phyloP scores from a whole-genome alignment of 1,140 invertebrate species.

The Panagrolaimus sp. region DNA sequence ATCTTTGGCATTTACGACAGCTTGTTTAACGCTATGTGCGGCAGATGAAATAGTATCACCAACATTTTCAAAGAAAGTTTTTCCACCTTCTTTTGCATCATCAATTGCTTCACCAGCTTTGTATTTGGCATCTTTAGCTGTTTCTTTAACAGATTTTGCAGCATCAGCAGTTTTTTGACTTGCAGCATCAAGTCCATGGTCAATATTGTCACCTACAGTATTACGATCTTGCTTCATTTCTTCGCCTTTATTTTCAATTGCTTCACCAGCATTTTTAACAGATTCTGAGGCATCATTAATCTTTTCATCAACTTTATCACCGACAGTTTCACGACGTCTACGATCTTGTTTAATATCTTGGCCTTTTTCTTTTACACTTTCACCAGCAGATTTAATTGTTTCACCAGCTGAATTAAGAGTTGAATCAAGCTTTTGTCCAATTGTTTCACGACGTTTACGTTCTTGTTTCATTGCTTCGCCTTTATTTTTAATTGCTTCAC shows the following conservation, averaged over 20 bases:
- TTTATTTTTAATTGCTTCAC: not conserved
- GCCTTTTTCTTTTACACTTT: not conserved
- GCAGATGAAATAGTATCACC: not conserved
- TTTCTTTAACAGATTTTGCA: conserved; percentile 2
- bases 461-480: not conserved
- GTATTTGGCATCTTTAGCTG: conserved; percentile 2
- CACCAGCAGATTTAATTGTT: not conserved
- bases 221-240: not conserved
- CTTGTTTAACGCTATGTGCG: not conserved
- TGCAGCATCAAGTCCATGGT: not conserved
- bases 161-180: conserved; percentile 4
- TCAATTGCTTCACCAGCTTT: not conserved
- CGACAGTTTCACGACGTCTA: too few relatives aligned
- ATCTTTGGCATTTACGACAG: not conserved
- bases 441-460: not conserved
- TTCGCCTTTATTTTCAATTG: not conserved
- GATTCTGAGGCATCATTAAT: too few relatives aligned
- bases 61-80: not conserved
- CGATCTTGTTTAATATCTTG: not conserved
- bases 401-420: not conserved
- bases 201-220: conserved; percentile 3
- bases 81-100: not conserved
- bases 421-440: not conserved
- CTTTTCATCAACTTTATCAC: too few relatives aligned
- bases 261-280: not conserved